Base-by-base conservation (phyloP, 1,140 invertebrate genomes). In the Atopsyche davidsoni region DNA sequence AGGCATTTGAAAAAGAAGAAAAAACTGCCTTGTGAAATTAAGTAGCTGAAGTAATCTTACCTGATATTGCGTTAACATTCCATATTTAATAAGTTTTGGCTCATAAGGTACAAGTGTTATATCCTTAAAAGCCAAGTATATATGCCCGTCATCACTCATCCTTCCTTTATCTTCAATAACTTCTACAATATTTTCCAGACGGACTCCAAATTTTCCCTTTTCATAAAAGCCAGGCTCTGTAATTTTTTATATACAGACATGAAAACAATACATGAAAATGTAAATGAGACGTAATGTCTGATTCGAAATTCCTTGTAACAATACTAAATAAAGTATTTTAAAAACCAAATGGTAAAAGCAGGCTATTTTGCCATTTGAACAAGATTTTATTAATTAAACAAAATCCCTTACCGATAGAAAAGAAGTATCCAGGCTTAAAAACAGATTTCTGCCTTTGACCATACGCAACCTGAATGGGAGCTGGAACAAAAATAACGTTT, bases 101-200 rank as follows among this genome's bases (percentile, higher is more conserved):
- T 97, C 92, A 61, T 91, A 95, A 2, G 96, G 96, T 3, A 98
- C 86, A 23, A 96, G 68, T 7, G 93, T 96, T 0, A 94, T 75
- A 23, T 89, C 82, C 53, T 81, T 79, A 68, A 98, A 95, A 50
- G 75, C 77, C 7, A 86, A 65, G 61, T 81, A 86, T 44, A 62
- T 68, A 53, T 72, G 64, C 0, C 72, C 75, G 13, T 62, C 67
- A 23, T 60, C 61, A 61, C 75, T 65, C 23, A 67, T 61, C 16
- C 69, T 64, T 51, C 66, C 69, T n/a, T 17, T 49, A 23, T 66
- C 60, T 38, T 84, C 75, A 10, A 87, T 69, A 2, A 96, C 86
- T 69, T 94, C 81, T n/a, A 96, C 71, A 31, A 94, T 78, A 68
- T 94, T 97, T 65, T 96, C 93, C 28, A 99, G 76, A 34, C 92